A percentile compares a stretch with the other conserved stretches of the same genome.
These are phyloP conservation scores for Thaumatotibia leucotreta DNA, from an alignment of 1,140 invertebrate genomes.

Conservation along the genomic window DNA sequence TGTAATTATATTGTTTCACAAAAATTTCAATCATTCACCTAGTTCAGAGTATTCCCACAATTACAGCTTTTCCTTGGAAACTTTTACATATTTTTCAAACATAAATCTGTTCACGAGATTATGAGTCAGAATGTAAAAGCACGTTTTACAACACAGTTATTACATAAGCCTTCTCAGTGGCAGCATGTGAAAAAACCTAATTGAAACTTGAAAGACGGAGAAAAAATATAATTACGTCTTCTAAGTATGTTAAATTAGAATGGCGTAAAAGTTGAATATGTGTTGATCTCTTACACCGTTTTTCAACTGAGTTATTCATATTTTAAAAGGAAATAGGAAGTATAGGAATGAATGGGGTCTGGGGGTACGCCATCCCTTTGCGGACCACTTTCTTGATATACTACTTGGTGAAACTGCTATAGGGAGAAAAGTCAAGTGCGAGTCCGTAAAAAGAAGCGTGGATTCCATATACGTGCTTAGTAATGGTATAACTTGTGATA, in stretches of 20 bases:
- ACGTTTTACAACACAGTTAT: background rate
- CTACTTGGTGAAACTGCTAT: background rate
- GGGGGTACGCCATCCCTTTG: background rate
- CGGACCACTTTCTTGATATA: background rate
- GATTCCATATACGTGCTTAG: too few relatives aligned
- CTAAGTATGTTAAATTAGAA: background rate
- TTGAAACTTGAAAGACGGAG: background rate
- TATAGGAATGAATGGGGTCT: background rate
- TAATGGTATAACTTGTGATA: too few relatives aligned
- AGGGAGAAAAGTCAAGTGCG: too few relatives aligned
- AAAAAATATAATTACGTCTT: background rate
- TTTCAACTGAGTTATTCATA: background rate
- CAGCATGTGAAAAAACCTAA: background rate
- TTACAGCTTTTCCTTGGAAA: too few relatives aligned
- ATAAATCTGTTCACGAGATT: too few relatives aligned
- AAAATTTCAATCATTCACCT: too few relatives aligned
- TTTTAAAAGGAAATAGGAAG: background rate
- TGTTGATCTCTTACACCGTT: background rate
- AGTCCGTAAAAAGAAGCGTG: too few relatives aligned
- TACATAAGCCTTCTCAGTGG: background rate
- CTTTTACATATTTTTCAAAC: too few relatives aligned
- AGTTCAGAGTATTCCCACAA: too few relatives aligned
- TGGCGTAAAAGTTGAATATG: background rate
- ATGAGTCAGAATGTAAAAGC: too few relatives aligned
- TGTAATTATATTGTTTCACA: too few relatives aligned